Evolutionary conservation across 2,888 invertebrate genomes (phyloP).

Genomic region (Eilema griseolum): DNA sequence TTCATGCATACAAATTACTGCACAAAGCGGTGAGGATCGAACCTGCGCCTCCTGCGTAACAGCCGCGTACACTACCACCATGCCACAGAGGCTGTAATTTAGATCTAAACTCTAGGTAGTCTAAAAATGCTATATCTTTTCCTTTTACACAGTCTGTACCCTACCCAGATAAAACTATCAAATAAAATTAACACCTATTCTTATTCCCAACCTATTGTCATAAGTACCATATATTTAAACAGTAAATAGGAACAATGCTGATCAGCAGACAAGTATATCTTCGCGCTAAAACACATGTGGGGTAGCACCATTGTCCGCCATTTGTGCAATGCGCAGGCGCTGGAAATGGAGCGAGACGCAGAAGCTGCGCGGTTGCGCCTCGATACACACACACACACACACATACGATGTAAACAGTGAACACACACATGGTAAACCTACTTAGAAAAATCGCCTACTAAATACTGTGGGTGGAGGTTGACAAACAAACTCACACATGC

Average conservation of each 20-base stretch:
- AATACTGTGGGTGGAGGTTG: not conserved
- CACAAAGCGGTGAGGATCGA: no score
- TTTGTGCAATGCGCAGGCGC: slow-evolving; percentile 53
- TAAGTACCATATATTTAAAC: slow-evolving; percentile 12
- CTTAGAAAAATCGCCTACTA: not conserved
- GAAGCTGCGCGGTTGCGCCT: slow-evolving; percentile 58
- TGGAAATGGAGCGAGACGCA: slow-evolving; percentile 74
- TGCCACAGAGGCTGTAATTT: no score
- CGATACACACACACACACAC: slow-evolving; percentile 29
- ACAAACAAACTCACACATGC: no score
- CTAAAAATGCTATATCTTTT: not conserved
- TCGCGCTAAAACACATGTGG: slow-evolving; percentile 42
- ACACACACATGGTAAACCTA: not conserved
- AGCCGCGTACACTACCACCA: no score
- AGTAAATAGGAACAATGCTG: slow-evolving; percentile 38
- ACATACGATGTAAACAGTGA: not conserved
- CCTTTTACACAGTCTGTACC: not conserved
- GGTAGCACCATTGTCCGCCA: slow-evolving; percentile 51
- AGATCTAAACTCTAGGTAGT: no score
- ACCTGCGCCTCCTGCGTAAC: no score
- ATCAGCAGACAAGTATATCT: slow-evolving; percentile 32
- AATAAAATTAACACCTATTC: slow-evolving; percentile 2
- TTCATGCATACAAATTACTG: no score
- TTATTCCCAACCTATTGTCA: slow-evolving; percentile 30
- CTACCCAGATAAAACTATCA: not conserved